These are phyloP conservation scores for Dromius quadrimaculatus DNA, from an alignment of 2,888 invertebrate genomes.

Conservation along the genomic window DNA sequence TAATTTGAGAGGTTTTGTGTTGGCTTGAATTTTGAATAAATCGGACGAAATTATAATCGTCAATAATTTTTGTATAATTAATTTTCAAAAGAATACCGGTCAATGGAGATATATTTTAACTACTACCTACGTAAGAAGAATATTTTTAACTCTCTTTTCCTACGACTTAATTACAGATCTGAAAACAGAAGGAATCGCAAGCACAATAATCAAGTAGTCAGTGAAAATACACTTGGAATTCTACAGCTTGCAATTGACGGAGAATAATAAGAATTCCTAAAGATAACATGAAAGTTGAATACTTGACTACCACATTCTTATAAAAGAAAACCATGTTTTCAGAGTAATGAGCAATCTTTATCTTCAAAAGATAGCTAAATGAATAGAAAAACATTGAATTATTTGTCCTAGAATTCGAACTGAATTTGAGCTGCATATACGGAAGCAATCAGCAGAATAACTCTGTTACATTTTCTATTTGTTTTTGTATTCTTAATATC, in stretches of 20 bases:
- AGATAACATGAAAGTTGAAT: constrained; percentile 24
- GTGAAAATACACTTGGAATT: constrained; percentile 18
- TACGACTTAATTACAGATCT: constrained; percentile 7
- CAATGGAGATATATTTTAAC: background rate
- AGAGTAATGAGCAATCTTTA: too few species aligned
- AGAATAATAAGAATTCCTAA: constrained; percentile 18
- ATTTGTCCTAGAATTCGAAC: too few species aligned
- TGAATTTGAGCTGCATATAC: too few species aligned
- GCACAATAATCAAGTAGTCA: constrained; percentile 11
- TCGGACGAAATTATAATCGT: background rate
- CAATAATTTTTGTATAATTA: constrained; percentile 22
- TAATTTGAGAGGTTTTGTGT: constrained; percentile 2
- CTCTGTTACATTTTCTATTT: too few species aligned
- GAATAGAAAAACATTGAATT: too few species aligned
- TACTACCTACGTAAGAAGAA: constrained; percentile 15
- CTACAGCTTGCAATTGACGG: background rate
- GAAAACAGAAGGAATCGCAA: constrained; percentile 10
- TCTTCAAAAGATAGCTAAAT: too few species aligned
- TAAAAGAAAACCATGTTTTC: constrained; percentile 22
- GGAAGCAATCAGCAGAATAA: too few species aligned
- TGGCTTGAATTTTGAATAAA: background rate
- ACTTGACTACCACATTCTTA: constrained; percentile 9
- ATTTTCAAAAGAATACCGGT: background rate
- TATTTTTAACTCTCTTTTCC: constrained; percentile 23
- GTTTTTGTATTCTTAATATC: too few species aligned